Base-by-base conservation (phyloP, 2,888 invertebrate species). In the Drosophila suboccidentalis region DNA sequence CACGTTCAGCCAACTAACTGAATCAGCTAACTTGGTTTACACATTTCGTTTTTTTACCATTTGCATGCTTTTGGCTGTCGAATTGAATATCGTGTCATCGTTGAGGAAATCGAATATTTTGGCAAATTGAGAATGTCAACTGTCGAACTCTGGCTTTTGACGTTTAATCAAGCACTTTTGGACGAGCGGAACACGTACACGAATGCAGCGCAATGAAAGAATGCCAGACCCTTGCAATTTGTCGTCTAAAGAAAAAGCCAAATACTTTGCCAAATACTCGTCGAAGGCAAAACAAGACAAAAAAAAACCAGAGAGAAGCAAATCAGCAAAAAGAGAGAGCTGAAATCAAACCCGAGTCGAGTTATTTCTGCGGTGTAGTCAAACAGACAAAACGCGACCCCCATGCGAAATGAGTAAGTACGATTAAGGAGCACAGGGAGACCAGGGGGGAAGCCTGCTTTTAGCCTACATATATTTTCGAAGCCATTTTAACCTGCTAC, bases 241-340 rank as follows among this genome's bases (percentile, higher is more conserved):
- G 86, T 78, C 84, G 73, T 71, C 82, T 78, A 80, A 80, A 88
- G 78, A 88, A 82, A 77, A 81, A 65, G 58, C 49, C 47, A 65
- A 74, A 66, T 70, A 61, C 61, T 70, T 59, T 58, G 60, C 46
- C 36, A 57, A 77, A 70, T 70, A 63, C 62, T 73, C 72, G 63
- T 44, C 47, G 50, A 47, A 58, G 43, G 49, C 38, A 29, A 29
- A 29, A 1, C 29, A 43, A 10, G 22, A 32, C n/a, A 46, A 34
- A 41, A 19, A n/a, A 72, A 80, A 6, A n/a, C n/a, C n/a, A 83
- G 10, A 74, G 8, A 29, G 32, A 72, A 74, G 63, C 70, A 77
- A 84, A 84, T 84, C 82, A 82, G 68, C 68, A 51, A 6, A 22
- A 26, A 58, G 26, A 53, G 58, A 59, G 41, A 68, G 69, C 59